Base-by-base conservation (phyloP, 1,140 invertebrate genomes). In the Nasonia vitripennis region DNA sequence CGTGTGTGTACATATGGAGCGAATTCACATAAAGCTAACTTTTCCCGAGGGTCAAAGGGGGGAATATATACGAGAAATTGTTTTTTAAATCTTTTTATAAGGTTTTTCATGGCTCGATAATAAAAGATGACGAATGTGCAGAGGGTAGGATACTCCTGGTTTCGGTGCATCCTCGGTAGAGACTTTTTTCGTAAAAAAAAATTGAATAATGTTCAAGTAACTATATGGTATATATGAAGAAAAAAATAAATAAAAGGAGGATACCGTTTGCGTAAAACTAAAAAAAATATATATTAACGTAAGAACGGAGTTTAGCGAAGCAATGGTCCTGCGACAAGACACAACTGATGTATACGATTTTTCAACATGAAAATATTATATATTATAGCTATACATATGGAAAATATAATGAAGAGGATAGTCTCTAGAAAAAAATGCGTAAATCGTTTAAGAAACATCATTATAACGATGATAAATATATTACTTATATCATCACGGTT, bases 331-430 rank as follows among this genome's bases (percentile, higher is more conserved):
- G 90, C 90, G 88, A 90, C 87, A 86, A 86, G 88, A 92, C 90
- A 92, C 91, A 93, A 93, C 90, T 93, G 91, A 93, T 93, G 93
- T 93, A 93, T 93, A 93, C 93, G 92, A 93, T 93, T 93, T 93
- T 93, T 93, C 92, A 93, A 93, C 91, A 92, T 91, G 90, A 88
- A 92, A 93, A 92, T 91, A 91, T 91, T 90, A 92, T 93, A 93
- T 93, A 92, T 91, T 93, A 91, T 93, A 93, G 91, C 91, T 93
- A 93, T 93, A 93, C 89, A 91, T 91, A 93, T 91, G 92, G 87
- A 91, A 90, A 90, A 88, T 88, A 85, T 87, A 88, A 87, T 87
- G 89, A 89, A 90, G 90, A 92, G 88, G 87, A 91, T 93, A 93
- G 91, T 90, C 89, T 89, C 88, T 92, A 93, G 91, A 89, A 88